Conservation (phyloP, 2,797 vertebrate species). For the Podarcis siculus region DNA sequence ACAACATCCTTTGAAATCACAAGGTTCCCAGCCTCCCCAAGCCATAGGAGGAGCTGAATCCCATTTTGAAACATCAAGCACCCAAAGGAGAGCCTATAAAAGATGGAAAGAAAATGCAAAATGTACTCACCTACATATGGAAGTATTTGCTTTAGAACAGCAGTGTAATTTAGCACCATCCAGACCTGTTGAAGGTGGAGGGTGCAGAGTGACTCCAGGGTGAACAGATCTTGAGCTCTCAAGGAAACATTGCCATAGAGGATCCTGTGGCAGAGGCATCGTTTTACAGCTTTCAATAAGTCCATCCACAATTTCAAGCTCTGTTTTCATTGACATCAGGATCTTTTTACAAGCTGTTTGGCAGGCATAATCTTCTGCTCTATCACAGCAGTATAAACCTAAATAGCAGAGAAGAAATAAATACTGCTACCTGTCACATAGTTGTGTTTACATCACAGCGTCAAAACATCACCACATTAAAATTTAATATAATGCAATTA, state of each 20-base stretch:
- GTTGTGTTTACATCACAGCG: neutral
- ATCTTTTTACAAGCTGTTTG: conserved; percentile 92
- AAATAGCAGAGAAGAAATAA: conserved; percentile 37
- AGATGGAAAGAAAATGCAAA: neutral
- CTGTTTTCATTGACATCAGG: conserved; percentile 94
- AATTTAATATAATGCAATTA: neutral
- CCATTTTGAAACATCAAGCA: no score
- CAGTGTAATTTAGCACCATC: conserved; percentile 98
- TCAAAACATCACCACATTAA: neutral
- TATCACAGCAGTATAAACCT: conserved; percentile 97
- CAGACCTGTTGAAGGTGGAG: conserved; percentile 89
- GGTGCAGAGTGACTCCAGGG: conserved; percentile 85
- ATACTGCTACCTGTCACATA: neutral
- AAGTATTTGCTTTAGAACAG: conserved; percentile 97
- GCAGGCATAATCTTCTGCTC: conserved; percentile 91
- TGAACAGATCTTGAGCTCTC: conserved; percentile 89
- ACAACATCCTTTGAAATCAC: no score
- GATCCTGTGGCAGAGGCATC: conserved; percentile 96
- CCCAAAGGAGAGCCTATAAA: neutral
- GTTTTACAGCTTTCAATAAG: conserved; percentile 92
- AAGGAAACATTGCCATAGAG: conserved; percentile 98
- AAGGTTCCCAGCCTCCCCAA: no score
- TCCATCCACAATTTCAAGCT: conserved; percentile 97
- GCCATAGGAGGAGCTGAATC: no score
- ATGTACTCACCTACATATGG: conserved; percentile 89